Base-by-base conservation (phyloP, 2,888 invertebrate species). In the Campopleginae sp. region DNA sequence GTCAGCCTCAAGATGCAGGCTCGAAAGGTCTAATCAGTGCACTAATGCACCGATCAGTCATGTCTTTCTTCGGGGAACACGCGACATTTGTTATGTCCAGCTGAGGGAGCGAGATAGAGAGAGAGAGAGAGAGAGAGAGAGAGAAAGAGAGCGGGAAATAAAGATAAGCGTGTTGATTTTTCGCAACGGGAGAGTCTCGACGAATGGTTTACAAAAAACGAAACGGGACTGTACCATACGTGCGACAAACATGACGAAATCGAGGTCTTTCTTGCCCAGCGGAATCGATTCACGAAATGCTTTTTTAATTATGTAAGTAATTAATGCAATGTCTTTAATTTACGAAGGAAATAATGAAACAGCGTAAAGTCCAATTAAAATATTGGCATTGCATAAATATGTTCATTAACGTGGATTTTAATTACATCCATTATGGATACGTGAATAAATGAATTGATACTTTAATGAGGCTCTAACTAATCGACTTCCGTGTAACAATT, bases 11-110 rank as follows among this genome's bases (percentile, higher is more conserved):
- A 63, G 82, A 85, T 70, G 71, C 75, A 80, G 85, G 68, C 78
- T 80, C 82, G 80, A 79, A 84, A 80, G 78, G 84, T 85, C 90
- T 92, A 92, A 92, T 92, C 92, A 90, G 88, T 87, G 70, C 88
- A 88, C 91, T 92, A 92, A 92, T 92, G 92, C 90, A 91, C 80
- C 91, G 91, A 92, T 92, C 91, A 89, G 92, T 92, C 92, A 92
- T 92, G 90, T 90, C 79, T 80, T 54, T 58, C 71, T 48, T 71
- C 88, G 87, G 88, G 87, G 46, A 82, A 86, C 82, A 81, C 74
- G 83, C 88, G 88, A 85, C 88, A 86, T 77, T 63, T 81, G 46
- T 70, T 54, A 74, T 74, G 38, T 68, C 63, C 61, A 44, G 54
- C 63, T 58, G 74, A 74, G 77, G 78, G 33, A 66, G 58, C 44